phyloP scores from a whole-genome alignment of 2,888 invertebrate genomes.

The Blastobasis adustella region DNA sequence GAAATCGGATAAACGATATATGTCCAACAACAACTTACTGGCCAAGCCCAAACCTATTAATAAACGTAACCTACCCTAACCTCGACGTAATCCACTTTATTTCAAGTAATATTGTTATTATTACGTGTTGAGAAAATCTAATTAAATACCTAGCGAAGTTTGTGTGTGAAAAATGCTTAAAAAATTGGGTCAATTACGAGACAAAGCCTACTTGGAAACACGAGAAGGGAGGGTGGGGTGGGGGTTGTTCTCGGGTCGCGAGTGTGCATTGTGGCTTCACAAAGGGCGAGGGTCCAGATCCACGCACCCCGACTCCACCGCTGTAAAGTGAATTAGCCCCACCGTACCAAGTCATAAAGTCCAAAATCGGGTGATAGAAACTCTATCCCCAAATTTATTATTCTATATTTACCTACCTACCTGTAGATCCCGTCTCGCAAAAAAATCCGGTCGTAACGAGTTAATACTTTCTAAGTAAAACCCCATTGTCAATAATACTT shows the following conservation, averaged over 20 bases:
- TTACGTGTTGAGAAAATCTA: too few species aligned
- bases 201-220: slow-evolving; percentile 42
- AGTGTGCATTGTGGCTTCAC: slow-evolving; percentile 36
- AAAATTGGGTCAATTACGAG: slow-evolving; percentile 65
- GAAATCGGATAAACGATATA: too few species aligned
- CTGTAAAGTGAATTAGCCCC: slow-evolving; percentile 25
- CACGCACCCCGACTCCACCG: slow-evolving; percentile 16
- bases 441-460: slow-evolving; percentile 35
- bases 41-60: too few species aligned
- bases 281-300: slow-evolving; percentile 47
- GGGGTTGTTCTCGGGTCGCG: slow-evolving; percentile 29
- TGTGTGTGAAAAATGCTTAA: slow-evolving; percentile 25
- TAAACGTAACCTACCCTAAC: too few species aligned
- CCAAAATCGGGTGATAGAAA: slow-evolving; percentile 24
- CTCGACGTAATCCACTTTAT: not conserved
- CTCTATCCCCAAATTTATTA: slow-evolving; percentile 36
- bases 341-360: slow-evolving; percentile 25
- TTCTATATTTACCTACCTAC: slow-evolving; percentile 47
- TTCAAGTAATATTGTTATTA: not conserved
- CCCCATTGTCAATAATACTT: not conserved
- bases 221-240: slow-evolving; percentile 36
- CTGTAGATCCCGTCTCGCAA: slow-evolving; percentile 44
- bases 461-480: slow-evolving; percentile 18
- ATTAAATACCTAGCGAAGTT: too few species aligned
- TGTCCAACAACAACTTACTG: too few species aligned